These are phyloP conservation scores for Platorchestia sp. DNA, from an alignment of 1,140 invertebrate species.

Conservation along the genomic window DNA sequence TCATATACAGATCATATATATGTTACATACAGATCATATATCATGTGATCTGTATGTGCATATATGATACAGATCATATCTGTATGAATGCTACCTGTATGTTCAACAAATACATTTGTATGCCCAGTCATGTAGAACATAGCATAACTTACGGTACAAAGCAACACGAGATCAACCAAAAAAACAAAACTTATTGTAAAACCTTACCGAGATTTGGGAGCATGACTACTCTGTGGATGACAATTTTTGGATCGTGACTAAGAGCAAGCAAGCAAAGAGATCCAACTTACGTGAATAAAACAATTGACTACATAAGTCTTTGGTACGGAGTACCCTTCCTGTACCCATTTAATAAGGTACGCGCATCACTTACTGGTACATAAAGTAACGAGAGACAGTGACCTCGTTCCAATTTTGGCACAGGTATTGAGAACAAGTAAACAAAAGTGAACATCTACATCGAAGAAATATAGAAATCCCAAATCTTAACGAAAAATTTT, in stretches of 20 bases:
- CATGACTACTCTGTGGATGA: not conserved
- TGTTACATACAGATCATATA: too few relatives aligned
- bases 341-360: not conserved
- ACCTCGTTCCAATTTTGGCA: not conserved
- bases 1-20: too few relatives aligned
- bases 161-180: not conserved
- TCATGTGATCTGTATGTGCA: too few relatives aligned
- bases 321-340: not conserved
- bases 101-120: too few relatives aligned
- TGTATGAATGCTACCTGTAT: too few relatives aligned
- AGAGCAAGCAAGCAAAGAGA: not conserved
- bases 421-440: not conserved
- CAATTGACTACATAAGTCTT: not conserved
- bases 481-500: not conserved
- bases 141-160: not conserved
- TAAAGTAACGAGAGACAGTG: not conserved
- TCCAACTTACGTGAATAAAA: not conserved
- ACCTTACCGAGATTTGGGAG: not conserved
- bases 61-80: too few relatives aligned
- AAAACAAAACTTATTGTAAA: not conserved
- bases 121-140: not conserved
- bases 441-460: not conserved
- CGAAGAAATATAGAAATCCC: not conserved
- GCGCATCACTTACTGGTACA: not conserved
- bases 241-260: slow-evolving; percentile 20